A percentile compares a stretch with the other conserved stretches of the same genome.
Evolutionary conservation across 2,113 vertebrate genomes (phyloP).

Genomic region (Channa maculata): DNA sequence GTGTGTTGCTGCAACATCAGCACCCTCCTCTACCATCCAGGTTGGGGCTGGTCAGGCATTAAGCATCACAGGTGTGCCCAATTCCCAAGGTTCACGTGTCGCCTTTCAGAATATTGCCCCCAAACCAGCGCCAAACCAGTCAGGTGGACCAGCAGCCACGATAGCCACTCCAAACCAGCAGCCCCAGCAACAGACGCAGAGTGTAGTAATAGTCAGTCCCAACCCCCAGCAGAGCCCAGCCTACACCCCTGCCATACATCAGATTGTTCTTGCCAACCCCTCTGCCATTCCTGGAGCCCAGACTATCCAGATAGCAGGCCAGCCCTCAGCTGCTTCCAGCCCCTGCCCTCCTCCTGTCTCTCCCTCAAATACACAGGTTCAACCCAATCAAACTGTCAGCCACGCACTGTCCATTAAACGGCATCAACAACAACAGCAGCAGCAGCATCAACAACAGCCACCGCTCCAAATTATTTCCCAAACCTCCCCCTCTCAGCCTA

Average conservation of each 20-base stretch:
- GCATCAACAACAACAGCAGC: constrained; percentile 86
- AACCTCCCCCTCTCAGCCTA: constrained; percentile 85
- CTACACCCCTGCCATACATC: constrained; percentile 96
- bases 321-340: constrained; percentile 86
- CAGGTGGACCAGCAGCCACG: constrained; percentile 82
- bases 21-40: constrained; percentile 88
- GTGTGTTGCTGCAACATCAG: constrained; percentile 82
- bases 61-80: constrained; percentile 88
- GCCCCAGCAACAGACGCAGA: constrained; percentile 88
- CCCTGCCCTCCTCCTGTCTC: constrained; percentile 85
- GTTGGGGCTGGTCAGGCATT: constrained; percentile 88
- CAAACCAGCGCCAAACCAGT: constrained; percentile 91
- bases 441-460: constrained; percentile 77
- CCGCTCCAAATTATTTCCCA: constrained; percentile 87
- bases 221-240: constrained; percentile 90
- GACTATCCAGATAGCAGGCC: constrained; percentile 91
- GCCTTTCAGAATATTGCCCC: constrained; percentile 98
- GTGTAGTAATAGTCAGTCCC: constrained; percentile 94
- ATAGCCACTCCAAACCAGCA: constrained; percentile 85
- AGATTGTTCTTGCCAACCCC: constrained; percentile 96
- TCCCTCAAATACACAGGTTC: constrained; percentile 86
- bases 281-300: constrained; percentile 88
- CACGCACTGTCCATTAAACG: constrained; percentile 95
- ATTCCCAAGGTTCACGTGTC: constrained; percentile 89
- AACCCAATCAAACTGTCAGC: constrained; percentile 80